phyloP scores from a whole-genome alignment of 1,140 invertebrate species.

The Caerostris darwini region DNA sequence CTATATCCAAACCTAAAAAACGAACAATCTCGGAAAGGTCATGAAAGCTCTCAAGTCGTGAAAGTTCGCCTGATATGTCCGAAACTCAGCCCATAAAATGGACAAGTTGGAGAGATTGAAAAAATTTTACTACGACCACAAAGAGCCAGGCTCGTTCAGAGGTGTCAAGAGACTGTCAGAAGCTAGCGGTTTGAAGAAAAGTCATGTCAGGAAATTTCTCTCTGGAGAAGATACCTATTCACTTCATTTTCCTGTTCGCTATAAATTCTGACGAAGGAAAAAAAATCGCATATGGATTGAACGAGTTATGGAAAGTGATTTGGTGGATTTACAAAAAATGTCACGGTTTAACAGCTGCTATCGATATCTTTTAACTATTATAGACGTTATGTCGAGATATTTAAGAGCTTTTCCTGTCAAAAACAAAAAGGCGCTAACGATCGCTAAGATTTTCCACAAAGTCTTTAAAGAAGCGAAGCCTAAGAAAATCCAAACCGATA shows the following conservation, averaged over 20 bases:
- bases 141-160: neutral
- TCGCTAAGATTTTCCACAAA: neutral
- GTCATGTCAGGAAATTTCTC: neutral
- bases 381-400: neutral
- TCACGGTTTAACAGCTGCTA: neutral
- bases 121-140: neutral
- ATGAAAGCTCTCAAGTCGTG: neutral
- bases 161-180: neutral
- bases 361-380: neutral
- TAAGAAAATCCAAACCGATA: constrained; percentile 31
- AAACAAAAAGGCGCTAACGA: neutral
- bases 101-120: neutral
- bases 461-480: neutral
- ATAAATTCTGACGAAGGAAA: neutral
- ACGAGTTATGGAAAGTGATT: neutral
- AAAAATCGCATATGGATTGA: neutral
- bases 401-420: neutral
- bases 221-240: neutral
- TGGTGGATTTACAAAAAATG: too few species aligned
- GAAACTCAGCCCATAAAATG: neutral
- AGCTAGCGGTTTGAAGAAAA: neutral
- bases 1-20: neutral
- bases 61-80: neutral
- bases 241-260: neutral
- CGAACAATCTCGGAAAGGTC: neutral